phyloP scores from a whole-genome alignment of 2,113 vertebrate genomes.

The Pteronura brasiliensis region DNA sequence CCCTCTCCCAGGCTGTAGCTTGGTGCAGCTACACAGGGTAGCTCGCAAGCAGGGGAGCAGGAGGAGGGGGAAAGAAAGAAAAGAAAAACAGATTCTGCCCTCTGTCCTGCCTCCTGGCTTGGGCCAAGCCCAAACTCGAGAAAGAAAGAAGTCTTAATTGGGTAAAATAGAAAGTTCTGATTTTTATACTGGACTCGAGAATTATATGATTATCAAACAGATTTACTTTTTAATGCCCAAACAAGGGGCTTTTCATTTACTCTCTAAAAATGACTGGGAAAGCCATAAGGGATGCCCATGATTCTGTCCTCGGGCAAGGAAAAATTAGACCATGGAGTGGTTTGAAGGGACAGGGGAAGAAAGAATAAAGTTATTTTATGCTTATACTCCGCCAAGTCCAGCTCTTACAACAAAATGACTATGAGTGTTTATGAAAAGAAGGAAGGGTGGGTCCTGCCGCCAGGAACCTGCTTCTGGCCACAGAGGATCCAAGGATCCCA shows the following conservation, averaged over 20 bases:
- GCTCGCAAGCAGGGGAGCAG: not conserved
- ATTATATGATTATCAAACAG: not conserved
- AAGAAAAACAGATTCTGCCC: not conserved
- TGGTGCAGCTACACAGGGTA: not conserved
- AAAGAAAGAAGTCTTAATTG: not conserved
- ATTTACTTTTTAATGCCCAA: not conserved
- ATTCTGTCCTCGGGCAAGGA: not conserved
- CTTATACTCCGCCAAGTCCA: not conserved
- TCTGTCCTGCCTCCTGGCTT: not conserved
- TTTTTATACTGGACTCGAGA: not conserved
- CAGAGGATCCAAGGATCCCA: not conserved
- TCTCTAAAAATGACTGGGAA: not conserved
- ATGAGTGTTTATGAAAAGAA: not conserved
- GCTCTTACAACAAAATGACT: not conserved
- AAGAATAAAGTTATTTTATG: not conserved
- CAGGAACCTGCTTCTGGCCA: not conserved
- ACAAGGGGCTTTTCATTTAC: constrained; percentile 44
- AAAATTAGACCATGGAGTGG: not conserved
- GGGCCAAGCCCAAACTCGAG: not conserved
- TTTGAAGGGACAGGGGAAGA: not conserved
- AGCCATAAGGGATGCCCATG: not conserved
- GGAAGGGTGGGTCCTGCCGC: not conserved
- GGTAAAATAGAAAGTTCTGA: not conserved
- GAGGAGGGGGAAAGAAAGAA: not conserved
- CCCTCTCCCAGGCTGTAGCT: not conserved